Percentiles rank a stretch among this genome's conserved stretches.
phyloP scores from a whole-genome alignment of 92 coral and sea anemone genomes.

The Heteractis magnifica region DNA sequence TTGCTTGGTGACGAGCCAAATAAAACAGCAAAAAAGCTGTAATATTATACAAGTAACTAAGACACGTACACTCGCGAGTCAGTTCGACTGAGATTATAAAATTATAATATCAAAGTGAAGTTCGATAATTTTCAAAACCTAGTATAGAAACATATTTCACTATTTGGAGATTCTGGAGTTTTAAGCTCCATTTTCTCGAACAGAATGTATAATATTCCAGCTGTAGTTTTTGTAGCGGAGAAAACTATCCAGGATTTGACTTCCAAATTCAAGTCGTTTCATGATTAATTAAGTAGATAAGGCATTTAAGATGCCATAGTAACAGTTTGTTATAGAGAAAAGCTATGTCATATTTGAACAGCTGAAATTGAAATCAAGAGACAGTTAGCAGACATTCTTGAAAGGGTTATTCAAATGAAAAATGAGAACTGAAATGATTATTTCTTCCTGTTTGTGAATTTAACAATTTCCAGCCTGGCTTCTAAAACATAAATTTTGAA shows the following conservation, averaged over 20 bases:
- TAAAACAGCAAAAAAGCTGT: not conserved
- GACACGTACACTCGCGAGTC: not conserved
- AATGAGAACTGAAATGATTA: too few relatives aligned
- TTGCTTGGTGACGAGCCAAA: not conserved
- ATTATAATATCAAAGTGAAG: not conserved
- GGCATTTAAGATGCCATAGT: constrained; percentile 15
- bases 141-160: not conserved
- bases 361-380: not conserved
- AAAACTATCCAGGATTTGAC: not conserved
- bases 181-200: not conserved
- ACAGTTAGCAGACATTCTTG: not conserved
- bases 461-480: too few relatives aligned
- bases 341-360: constrained; percentile 3
- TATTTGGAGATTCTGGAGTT: not conserved
- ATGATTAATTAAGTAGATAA: constrained; percentile 24
- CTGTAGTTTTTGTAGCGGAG: not conserved
- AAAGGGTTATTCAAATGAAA: too few relatives aligned
- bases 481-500: too few relatives aligned
- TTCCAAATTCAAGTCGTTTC: constrained; percentile 27
- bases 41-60: not conserved
- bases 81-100: not conserved
- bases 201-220: not conserved
- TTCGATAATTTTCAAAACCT: not conserved
- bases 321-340: constrained; percentile 4
- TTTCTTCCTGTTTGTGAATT: too few relatives aligned